phyloP scores from a whole-genome alignment of 2,888 invertebrate genomes.

The Campaea margaritaria region DNA sequence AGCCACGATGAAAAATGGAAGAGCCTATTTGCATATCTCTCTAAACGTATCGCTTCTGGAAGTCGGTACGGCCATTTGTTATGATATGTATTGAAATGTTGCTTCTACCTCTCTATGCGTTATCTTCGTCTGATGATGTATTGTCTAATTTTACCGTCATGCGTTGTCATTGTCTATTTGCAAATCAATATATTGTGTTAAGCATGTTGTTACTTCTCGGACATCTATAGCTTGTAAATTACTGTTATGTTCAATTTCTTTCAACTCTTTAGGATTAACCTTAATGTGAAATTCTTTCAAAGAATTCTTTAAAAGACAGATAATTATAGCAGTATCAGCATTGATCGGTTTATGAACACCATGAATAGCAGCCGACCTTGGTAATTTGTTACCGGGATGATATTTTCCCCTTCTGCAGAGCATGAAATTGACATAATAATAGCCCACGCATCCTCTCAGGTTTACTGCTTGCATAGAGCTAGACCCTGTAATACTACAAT shows the following conservation, averaged over 20 bases:
- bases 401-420: conserved; percentile 39
- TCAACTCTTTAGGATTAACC: no score
- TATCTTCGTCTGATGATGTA: conserved; percentile 38
- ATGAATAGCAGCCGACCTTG: conserved; percentile 10
- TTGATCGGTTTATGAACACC: conserved; percentile 9
- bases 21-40: conserved; percentile 55
- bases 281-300: no score
- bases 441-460: conserved; percentile 41
- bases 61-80: conserved; percentile 48
- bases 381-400: conserved; percentile 30
- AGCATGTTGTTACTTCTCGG: no score
- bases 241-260: no score
- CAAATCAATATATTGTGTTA: conserved; percentile 16
- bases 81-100: conserved; percentile 45
- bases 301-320: no score
- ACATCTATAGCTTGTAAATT: no score
- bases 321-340: background rate
- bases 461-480: conserved; percentile 37
- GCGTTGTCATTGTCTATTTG: conserved; percentile 33
- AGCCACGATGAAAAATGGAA: conserved; percentile 63
- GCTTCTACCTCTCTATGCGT: conserved; percentile 41
- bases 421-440: conserved; percentile 52
- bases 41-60: conserved; percentile 50
- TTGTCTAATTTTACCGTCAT: conserved; percentile 30
- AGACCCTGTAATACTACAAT: conserved; percentile 43